A percentile compares a stretch with the other conserved stretches of the same genome.
Conservation (phyloP, 2,797 vertebrate genomes). For the Coreius guichenoti region DNA sequence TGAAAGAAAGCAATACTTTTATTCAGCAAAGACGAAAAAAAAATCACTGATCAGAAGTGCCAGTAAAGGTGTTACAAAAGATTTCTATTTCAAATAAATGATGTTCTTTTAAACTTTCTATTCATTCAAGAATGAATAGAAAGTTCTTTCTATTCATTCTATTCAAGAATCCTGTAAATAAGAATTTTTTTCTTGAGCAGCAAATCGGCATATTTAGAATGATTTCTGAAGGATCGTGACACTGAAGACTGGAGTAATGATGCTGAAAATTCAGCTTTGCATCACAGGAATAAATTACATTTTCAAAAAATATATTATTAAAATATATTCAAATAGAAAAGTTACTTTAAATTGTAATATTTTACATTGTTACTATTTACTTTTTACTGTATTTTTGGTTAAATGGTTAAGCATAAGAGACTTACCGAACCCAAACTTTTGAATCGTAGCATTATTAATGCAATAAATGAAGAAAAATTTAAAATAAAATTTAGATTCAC, state of each 20-base stretch:
- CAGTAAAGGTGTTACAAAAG: neutral
- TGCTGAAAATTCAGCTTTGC: neutral
- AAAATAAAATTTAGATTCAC: neutral
- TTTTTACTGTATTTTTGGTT: neutral
- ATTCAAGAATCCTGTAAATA: neutral
- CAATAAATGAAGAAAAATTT: neutral
- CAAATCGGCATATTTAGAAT: neutral
- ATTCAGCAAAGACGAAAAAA: neutral
- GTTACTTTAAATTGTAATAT: neutral
- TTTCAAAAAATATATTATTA: neutral
- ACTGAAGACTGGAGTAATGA: neutral
- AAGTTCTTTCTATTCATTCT: no score
- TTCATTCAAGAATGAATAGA: neutral
- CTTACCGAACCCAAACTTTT: neutral
- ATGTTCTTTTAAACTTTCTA: neutral
- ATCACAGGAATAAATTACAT: neutral
- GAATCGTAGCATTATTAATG: neutral
- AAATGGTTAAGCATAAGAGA: neutral
- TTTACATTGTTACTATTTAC: neutral
- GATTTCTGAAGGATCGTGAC: slow-evolving; percentile 8
- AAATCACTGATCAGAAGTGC: neutral
- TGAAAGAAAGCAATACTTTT: neutral
- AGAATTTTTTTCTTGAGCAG: neutral
- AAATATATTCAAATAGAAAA: neutral
- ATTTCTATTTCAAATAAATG: neutral